These are phyloP conservation scores for Acronicta psi DNA, from an alignment of 2,888 invertebrate genomes.

Conservation along the genomic window DNA sequence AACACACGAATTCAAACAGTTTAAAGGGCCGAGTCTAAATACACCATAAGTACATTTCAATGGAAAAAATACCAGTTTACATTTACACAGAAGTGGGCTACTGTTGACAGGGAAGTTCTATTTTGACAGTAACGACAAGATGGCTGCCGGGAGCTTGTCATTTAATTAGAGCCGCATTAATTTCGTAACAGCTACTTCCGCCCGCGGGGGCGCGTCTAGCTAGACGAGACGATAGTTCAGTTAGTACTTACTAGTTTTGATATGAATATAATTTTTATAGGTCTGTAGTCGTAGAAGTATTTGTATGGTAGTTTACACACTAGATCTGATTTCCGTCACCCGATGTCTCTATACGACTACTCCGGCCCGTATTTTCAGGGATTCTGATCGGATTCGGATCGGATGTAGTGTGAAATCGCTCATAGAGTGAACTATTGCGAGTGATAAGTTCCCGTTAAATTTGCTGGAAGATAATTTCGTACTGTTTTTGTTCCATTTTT, in stretches of 20 bases:
- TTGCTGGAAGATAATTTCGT: no score
- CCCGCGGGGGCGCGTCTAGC: constrained; percentile 66
- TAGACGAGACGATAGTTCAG: constrained; percentile 51
- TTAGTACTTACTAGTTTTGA: constrained; percentile 30
- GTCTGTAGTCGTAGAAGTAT: not conserved
- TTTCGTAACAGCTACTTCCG: constrained; percentile 85
- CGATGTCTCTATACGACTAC: no score
- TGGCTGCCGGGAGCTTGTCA: constrained; percentile 79
- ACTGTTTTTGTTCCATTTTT: no score
- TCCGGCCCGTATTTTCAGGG: no score
- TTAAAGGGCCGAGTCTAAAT: constrained; percentile 29
- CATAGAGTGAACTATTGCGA: no score
- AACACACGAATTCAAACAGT: constrained; percentile 17
- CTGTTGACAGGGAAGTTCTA: constrained; percentile 74
- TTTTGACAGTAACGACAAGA: constrained; percentile 76
- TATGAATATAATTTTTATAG: constrained; percentile 1
- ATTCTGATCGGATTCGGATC: no score
- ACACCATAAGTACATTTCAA: constrained; percentile 41
- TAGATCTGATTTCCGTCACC: no score
- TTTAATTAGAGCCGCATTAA: constrained; percentile 85
- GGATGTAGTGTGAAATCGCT: no score
- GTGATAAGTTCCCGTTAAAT: no score
- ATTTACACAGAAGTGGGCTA: constrained; percentile 59
- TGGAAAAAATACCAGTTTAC: constrained; percentile 52
- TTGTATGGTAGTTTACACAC: no score